phyloP scores from a whole-genome alignment of 2,888 invertebrate species.

The Cephus pulcher region DNA sequence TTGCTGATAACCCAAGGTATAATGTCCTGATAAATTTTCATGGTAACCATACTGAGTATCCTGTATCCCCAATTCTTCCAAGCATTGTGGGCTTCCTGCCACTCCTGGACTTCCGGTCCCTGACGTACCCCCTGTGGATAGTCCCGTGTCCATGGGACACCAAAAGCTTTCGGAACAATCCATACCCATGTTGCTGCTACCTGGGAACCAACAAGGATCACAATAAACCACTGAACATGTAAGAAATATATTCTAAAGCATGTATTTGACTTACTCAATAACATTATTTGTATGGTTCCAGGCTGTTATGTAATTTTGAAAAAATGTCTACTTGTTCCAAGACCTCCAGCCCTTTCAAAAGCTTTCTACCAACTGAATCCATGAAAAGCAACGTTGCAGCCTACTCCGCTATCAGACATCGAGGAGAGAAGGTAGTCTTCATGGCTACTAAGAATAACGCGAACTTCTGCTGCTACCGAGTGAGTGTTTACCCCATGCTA shows the following conservation, averaged over 20 bases:
- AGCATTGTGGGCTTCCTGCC: slow-evolving; percentile 13
- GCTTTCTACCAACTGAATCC: neutral
- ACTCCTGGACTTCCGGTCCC: slow-evolving; percentile 16
- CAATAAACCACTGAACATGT: neutral
- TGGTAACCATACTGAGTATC: slow-evolving; percentile 1
- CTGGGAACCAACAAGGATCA: neutral
- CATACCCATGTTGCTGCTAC: neutral
- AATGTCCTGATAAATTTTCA: neutral
- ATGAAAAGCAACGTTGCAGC: neutral
- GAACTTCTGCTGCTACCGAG: slow-evolving; percentile 26
- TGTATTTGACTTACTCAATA: neutral
- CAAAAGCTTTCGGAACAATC: slow-evolving; percentile 7
- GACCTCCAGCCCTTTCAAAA: neutral
- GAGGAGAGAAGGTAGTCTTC: neutral
- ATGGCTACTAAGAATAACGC: slow-evolving; percentile 44
- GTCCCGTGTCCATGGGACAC: slow-evolving; percentile 17
- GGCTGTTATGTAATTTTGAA: neutral
- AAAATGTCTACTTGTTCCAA: neutral
- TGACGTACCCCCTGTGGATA: slow-evolving; percentile 16
- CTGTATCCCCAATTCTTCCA: slow-evolving; percentile 15
- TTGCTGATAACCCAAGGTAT: neutral
- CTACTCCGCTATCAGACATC: neutral
- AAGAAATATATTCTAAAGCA: neutral
- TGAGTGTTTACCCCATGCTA: slow-evolving; percentile 46
- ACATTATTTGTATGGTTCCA: neutral